Evolutionary conservation across 2,797 vertebrate genomes (phyloP), one percentile per base, ranked within the genome.

Genomic region (Sebastes trivittatus): DNA sequence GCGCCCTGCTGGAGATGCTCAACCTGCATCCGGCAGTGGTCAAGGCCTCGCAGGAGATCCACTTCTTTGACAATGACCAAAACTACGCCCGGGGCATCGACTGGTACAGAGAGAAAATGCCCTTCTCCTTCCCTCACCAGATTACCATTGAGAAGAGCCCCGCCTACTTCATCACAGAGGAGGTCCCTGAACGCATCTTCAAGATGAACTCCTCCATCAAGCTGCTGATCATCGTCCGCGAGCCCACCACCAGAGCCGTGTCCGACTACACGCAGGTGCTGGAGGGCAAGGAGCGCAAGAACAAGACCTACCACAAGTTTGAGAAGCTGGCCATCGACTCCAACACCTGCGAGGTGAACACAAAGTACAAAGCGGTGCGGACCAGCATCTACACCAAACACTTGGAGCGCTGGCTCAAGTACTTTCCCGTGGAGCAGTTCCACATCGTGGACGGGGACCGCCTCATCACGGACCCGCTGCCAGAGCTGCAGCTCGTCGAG

Each of bases 201-300:
- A 97, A 97, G 95, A 98, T 99, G 98, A 98, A 98, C 94, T 98
- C 97, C 56, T 98, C 98, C 92, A 96, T 98, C 93, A 99, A 98
- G 93, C 91, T 99, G 94, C 86, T 99, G 92, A 96, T 98, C 91
- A 98, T 98, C 74, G 98, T 99, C 88, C 96, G 98, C 54, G 98
- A 99, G 90, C 98, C 98, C 74, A 98, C 97, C 79, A 98, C 97
- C 81, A 95, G 98, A 92, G 97, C 98, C 77, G 95, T 99, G 93
- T 99, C 98, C 27, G 98, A 99, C 95, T 99, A 99, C 85, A 98
- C 98, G 83, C 98, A 99, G 93, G 97, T 99, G 88, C 94, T 98
- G 88, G 98, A 98, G 92, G 98, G 97, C 55, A 98, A 99, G 84
- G 97, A 97, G 94, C 97, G 97, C 79, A 98, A 98, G 92, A 99